phyloP scores from a whole-genome alignment of 2,888 invertebrate genomes.

The Cancer borealis region DNA sequence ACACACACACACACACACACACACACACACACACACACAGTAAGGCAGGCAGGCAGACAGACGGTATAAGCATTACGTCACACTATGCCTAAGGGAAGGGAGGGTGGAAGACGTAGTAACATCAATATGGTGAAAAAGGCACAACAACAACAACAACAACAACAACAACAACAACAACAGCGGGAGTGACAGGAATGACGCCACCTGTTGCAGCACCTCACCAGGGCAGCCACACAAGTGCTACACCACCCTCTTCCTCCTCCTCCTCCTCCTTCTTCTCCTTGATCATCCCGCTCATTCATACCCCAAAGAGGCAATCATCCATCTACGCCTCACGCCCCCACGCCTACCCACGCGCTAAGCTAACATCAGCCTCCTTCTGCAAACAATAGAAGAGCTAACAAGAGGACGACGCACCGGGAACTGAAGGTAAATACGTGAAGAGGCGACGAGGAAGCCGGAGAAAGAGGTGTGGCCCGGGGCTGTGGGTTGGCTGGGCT shows the following conservation, averaged over 20 bases:
- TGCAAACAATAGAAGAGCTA: conserved; percentile 24
- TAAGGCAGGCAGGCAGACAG: neutral
- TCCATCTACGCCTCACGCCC: neutral
- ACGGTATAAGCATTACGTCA: conserved; percentile 1
- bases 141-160: conserved; percentile 16
- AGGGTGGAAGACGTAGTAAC: neutral
- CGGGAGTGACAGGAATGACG: conserved; percentile 39
- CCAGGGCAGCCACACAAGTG: conserved; percentile 36
- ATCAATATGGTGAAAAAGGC: neutral
- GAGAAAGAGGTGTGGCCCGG: conserved; percentile 64
- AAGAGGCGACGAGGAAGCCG: conserved; percentile 49
- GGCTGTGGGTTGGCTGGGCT: conserved; percentile 62
- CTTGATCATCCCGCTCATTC: neutral
- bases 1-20: conserved; percentile 21
- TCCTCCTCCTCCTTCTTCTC: neutral
- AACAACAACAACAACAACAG: neutral
- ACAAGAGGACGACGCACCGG: conserved; percentile 42
- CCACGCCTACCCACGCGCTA: neutral
- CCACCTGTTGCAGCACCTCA: conserved; percentile 54
- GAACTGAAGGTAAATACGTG: conserved; percentile 51
- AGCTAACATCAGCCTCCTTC: neutral
- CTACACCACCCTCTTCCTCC: neutral
- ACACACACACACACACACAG: conserved; percentile 28
- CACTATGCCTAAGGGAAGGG: neutral
- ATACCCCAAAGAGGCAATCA: conserved; percentile 1